Percentiles rank a stretch among this genome's conserved stretches.
These are phyloP conservation scores for Mesoligia furuncula DNA, from an alignment of 2,888 invertebrate species.

Conservation along the genomic window DNA sequence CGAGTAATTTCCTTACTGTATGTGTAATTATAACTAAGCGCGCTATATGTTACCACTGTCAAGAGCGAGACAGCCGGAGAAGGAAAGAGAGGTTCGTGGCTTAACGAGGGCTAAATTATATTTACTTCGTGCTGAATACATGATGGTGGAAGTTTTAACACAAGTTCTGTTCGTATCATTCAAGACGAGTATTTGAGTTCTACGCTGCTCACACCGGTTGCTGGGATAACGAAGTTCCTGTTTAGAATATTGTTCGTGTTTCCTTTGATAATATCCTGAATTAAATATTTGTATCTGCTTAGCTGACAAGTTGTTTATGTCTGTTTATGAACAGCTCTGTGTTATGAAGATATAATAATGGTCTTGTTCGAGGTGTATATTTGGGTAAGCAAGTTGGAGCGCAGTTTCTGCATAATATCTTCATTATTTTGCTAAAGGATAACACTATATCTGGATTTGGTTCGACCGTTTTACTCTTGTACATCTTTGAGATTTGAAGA, in stretches of 20 bases:
- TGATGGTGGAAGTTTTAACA: constrained; percentile 70
- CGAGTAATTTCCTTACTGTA: constrained; percentile 76
- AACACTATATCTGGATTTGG: not conserved
- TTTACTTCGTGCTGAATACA: constrained; percentile 78
- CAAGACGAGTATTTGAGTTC: constrained; percentile 64
- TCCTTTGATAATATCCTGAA: constrained; percentile 63
- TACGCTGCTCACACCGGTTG: constrained; percentile 66
- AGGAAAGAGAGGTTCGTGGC: constrained; percentile 68
- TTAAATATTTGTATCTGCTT: constrained; percentile 60
- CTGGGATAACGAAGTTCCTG: constrained; percentile 72
- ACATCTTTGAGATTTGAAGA: not conserved
- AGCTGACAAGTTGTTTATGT: constrained; percentile 57
- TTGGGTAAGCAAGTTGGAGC: constrained; percentile 26
- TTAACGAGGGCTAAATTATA: constrained; percentile 83
- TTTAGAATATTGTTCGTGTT: constrained; percentile 65
- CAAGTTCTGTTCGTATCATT: constrained; percentile 63
- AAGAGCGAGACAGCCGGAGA: constrained; percentile 66
- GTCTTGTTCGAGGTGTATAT: constrained; percentile 35
- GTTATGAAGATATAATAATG: constrained; percentile 49
- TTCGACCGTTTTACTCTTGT: not conserved
- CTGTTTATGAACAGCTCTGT: constrained; percentile 51
- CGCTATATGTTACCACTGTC: constrained; percentile 75
- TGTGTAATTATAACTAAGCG: constrained; percentile 85
- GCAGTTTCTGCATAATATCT: constrained; percentile 23
- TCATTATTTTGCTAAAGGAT: constrained; percentile 25